A percentile compares a stretch with the other conserved stretches of the same genome.
Conservation (phyloP, 2,113 vertebrate species). For the Xenopus laevis region DNA sequence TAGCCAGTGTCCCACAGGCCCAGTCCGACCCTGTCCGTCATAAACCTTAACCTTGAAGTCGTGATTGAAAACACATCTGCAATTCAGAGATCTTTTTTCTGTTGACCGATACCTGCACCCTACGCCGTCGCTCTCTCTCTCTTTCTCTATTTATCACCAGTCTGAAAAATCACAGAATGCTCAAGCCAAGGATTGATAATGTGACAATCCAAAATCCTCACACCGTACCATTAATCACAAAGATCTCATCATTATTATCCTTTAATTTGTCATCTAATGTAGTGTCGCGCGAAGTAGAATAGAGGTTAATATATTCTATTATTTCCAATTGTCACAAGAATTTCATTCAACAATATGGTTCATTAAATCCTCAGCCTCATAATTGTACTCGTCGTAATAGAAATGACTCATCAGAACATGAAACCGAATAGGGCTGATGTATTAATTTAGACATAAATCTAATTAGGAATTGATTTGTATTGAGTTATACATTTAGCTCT, state of each 20-base stretch:
- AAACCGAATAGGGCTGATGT: slow-evolving; percentile 66
- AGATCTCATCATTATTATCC: slow-evolving; percentile 57
- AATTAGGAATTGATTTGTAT: slow-evolving; percentile 68
- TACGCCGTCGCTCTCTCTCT: slow-evolving; percentile 5
- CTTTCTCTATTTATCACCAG: slow-evolving; percentile 7
- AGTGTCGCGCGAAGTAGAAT: slow-evolving; percentile 59
- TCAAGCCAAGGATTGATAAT: slow-evolving; percentile 22
- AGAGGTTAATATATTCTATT: slow-evolving; percentile 76
- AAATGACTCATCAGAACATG: slow-evolving; percentile 64
- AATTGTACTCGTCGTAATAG: slow-evolving; percentile 64
- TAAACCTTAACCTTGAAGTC: too few species aligned
- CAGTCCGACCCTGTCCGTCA: too few species aligned
- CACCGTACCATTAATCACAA: slow-evolving; percentile 62
- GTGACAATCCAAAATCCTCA: slow-evolving; percentile 52
- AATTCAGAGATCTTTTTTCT: too few species aligned
- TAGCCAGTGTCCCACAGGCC: too few species aligned
- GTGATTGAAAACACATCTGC: too few species aligned
- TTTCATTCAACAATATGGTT: slow-evolving; percentile 64
- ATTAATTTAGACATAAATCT: slow-evolving; percentile 70
- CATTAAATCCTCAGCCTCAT: slow-evolving; percentile 66
- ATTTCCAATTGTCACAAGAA: slow-evolving; percentile 69
- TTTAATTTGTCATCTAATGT: slow-evolving; percentile 64
- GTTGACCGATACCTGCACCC: slow-evolving; percentile 36
- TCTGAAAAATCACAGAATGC: slow-evolving; percentile 45
- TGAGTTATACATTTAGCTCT: slow-evolving; percentile 55